These are phyloP conservation scores for Spodoptera littoralis DNA, from an alignment of 2,888 invertebrate genomes.

Conservation along the genomic window DNA sequence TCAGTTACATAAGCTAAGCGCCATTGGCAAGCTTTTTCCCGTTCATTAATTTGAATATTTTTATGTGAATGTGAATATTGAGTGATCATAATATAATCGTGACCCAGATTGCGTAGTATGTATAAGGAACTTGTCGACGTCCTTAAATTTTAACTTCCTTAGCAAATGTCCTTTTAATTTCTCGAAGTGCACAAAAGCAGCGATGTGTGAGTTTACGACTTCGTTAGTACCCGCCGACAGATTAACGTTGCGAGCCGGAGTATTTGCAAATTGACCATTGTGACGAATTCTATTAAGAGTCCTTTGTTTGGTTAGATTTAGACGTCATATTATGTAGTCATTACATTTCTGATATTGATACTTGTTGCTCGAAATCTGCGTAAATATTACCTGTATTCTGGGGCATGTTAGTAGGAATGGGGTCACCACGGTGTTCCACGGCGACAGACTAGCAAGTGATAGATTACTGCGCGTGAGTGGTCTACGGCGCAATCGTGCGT, in stretches of 20 bases:
- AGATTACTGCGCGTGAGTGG: slow-evolving; percentile 38
- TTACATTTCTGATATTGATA: slow-evolving; percentile 7
- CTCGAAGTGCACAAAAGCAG: slow-evolving; percentile 59
- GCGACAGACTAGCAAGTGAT: slow-evolving; percentile 43
- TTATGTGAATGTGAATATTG: slow-evolving; percentile 41
- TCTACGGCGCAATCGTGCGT: slow-evolving; percentile 29
- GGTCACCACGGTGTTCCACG: slow-evolving; percentile 44
- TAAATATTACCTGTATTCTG: slow-evolving; percentile 36
- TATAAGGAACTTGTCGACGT: slow-evolving; percentile 62
- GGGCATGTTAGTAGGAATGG: slow-evolving; percentile 40
- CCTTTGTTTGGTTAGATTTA: slow-evolving; percentile 35
- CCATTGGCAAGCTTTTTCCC: slow-evolving; percentile 36
- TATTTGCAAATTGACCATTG: slow-evolving; percentile 45
- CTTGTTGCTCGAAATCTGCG: slow-evolving; percentile 14
- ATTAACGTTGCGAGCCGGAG: slow-evolving; percentile 59
- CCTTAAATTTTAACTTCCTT: slow-evolving; percentile 62
- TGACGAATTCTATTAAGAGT: slow-evolving; percentile 28
- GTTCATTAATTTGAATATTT: slow-evolving; percentile 44
- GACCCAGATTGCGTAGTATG: slow-evolving; percentile 47
- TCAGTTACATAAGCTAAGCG: slow-evolving; percentile 43
- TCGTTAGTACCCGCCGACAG: slow-evolving; percentile 66
- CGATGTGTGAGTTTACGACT: slow-evolving; percentile 59
- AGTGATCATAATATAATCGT: slow-evolving; percentile 42
- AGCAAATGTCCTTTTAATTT: slow-evolving; percentile 59
- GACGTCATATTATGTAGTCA: slow-evolving; percentile 8